phyloP scores from a whole-genome alignment of 2,113 vertebrate genomes.

The Oophaga pumilio region DNA sequence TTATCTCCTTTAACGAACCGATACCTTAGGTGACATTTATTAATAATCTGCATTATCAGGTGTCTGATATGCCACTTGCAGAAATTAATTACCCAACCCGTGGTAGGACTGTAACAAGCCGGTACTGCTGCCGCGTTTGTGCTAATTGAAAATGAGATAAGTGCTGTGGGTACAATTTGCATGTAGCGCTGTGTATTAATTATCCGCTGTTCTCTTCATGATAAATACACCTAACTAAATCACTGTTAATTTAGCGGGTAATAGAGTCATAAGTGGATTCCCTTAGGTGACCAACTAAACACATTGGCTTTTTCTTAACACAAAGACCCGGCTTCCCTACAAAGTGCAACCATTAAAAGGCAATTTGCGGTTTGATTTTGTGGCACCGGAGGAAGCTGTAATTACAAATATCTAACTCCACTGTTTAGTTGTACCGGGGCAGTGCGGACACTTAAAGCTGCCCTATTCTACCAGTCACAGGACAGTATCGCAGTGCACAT shows the following conservation, averaged over 20 bases:
- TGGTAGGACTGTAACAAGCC: conserved; percentile 83
- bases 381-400: conserved; percentile 32
- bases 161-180: conserved; percentile 86
- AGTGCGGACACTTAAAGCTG: background rate
- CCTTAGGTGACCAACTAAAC: conserved; percentile 74
- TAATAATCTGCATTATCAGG: conserved; percentile 82
- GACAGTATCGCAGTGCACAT: background rate
- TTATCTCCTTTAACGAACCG: conserved; percentile 78
- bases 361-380: conserved; percentile 13
- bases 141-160: conserved; percentile 89
- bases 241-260: conserved; percentile 79
- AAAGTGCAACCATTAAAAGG: conserved; percentile 48
- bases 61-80: conserved; percentile 79
- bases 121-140: conserved; percentile 77
- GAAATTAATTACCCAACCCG: conserved; percentile 86
- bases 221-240: conserved; percentile 84
- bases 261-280: conserved; percentile 80
- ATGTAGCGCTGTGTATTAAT: conserved; percentile 84
- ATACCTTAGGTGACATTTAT: conserved; percentile 83
- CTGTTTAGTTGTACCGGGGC: rapidly evolving
- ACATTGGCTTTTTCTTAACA: conserved; percentile 62
- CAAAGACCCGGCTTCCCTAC: conserved; percentile 62
- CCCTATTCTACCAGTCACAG: background rate
- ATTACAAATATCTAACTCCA: background rate
- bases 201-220: conserved; percentile 80